These are phyloP conservation scores for Leptinotarsa texana DNA, from an alignment of 1,140 invertebrate species.

Conservation along the genomic window DNA sequence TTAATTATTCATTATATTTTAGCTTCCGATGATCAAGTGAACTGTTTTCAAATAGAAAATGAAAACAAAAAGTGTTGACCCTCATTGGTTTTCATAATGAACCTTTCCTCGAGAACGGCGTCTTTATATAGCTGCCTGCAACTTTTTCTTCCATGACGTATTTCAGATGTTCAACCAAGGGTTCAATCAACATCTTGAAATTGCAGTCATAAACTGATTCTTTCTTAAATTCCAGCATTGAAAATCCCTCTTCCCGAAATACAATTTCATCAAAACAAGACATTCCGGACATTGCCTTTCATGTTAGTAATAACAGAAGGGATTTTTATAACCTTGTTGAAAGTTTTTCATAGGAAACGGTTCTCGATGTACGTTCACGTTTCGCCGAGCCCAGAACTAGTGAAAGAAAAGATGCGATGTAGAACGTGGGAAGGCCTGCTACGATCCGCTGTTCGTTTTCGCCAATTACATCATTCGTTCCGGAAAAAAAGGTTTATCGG, in stretches of 20 bases:
- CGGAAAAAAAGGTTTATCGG: not conserved
- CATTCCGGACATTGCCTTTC: not conserved
- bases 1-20: too few species aligned
- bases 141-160: too few species aligned
- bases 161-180: too few species aligned
- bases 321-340: conserved; percentile 3
- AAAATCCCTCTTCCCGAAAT: not conserved
- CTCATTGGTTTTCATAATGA: too few species aligned
- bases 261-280: not conserved
- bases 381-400: not conserved
- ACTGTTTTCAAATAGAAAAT: too few species aligned
- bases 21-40: too few species aligned
- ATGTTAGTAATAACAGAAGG: not conserved
- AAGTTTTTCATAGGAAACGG: not conserved
- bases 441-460: not conserved
- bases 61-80: too few species aligned
- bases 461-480: not conserved
- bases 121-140: too few species aligned
- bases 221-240: too few species aligned
- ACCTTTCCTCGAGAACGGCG: too few species aligned
- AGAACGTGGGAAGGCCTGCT: not conserved
- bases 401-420: not conserved
- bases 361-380: not conserved
- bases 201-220: too few species aligned
- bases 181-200: too few species aligned